phyloP scores from a whole-genome alignment of 2,888 invertebrate genomes.

The Hirtodrosophila histrioides region DNA sequence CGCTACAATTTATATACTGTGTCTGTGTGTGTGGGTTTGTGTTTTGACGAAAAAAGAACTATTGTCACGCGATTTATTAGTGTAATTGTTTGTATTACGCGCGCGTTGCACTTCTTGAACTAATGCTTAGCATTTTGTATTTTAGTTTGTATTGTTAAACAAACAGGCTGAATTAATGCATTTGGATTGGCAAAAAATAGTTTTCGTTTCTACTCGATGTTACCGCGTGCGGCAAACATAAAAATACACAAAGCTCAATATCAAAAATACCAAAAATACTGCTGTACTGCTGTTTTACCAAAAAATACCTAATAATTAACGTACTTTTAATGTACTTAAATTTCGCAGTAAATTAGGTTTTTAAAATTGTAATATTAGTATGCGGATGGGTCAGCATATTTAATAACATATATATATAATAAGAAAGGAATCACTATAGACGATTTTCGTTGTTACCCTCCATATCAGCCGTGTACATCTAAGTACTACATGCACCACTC shows the following conservation, averaged over 20 bases:
- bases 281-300: too few relatives aligned
- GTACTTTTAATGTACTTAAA: too few relatives aligned
- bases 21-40: conserved; percentile 34
- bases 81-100: conserved; percentile 12
- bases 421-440: too few relatives aligned
- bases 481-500: too few relatives aligned
- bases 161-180: conserved; percentile 38
- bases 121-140: conserved; percentile 42
- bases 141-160: conserved; percentile 29
- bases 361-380: too few relatives aligned
- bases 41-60: conserved; percentile 13
- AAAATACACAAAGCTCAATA: conserved; percentile 5
- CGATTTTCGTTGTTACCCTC: too few relatives aligned
- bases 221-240: conserved; percentile 14
- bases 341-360: too few relatives aligned
- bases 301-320: conserved; percentile 11
- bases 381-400: too few relatives aligned
- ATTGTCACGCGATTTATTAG: conserved; percentile 3
- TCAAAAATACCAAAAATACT: background rate
- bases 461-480: too few relatives aligned
- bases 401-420: too few relatives aligned
- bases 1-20: conserved; percentile 34
- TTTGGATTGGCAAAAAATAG: conserved; percentile 55
- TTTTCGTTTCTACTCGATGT: conserved; percentile 43
- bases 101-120: conserved; percentile 37